phyloP scores from a whole-genome alignment of 2,888 invertebrate species.

The Miltochrista miniata region DNA sequence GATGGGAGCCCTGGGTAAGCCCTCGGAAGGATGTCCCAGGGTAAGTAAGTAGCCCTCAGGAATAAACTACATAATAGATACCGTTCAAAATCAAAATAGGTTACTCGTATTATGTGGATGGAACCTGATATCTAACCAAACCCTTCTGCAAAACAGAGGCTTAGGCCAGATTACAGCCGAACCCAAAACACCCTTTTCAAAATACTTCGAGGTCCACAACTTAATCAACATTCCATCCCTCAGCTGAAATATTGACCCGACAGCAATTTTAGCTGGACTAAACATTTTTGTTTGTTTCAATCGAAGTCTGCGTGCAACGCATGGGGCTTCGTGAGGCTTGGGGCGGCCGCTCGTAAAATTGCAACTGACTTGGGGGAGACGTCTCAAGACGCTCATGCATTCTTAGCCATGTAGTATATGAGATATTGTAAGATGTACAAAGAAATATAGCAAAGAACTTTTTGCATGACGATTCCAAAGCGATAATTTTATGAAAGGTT shows the following conservation, averaged over 20 bases:
- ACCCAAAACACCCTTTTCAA: slow-evolving; percentile 3
- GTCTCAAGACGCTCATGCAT: slow-evolving; percentile 80
- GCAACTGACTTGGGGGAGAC: slow-evolving; percentile 74
- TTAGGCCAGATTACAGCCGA: neutral
- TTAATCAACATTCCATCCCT: slow-evolving; percentile 14
- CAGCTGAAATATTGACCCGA: slow-evolving; percentile 19
- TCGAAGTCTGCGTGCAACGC: slow-evolving; percentile 52
- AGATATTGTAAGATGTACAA: slow-evolving; percentile 24
- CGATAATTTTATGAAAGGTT: too few relatives aligned
- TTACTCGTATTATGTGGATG: too few relatives aligned
- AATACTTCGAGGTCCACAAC: slow-evolving; percentile 1
- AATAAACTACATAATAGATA: too few relatives aligned
- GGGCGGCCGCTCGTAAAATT: slow-evolving; percentile 79
- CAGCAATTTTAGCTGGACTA: slow-evolving; percentile 24
- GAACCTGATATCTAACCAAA: too few relatives aligned
- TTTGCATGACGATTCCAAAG: too few relatives aligned
- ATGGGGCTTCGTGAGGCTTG: slow-evolving; percentile 47
- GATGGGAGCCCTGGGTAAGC: too few relatives aligned
- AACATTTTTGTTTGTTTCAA: slow-evolving; percentile 50
- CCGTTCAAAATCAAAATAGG: too few relatives aligned
- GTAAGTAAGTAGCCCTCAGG: too few relatives aligned
- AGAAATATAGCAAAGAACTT: too few relatives aligned
- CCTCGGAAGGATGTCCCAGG: too few relatives aligned
- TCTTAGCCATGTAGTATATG: slow-evolving; percentile 62
- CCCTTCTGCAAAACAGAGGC: too few relatives aligned